Percentiles rank a stretch among this genome's conserved stretches.
Conservation (phyloP, 2,797 vertebrate species). For the Phataginus tricuspis region DNA sequence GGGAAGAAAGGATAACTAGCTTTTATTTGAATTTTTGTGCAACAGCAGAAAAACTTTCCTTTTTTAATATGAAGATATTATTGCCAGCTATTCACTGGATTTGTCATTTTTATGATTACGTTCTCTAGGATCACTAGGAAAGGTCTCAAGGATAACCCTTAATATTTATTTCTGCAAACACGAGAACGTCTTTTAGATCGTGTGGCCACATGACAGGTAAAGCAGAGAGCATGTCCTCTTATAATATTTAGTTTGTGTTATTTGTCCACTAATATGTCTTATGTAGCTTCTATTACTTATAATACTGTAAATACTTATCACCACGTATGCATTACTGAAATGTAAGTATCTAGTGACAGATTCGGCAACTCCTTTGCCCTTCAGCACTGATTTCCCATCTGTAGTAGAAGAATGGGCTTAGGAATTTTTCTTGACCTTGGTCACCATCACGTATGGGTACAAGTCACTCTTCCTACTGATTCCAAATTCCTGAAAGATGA, state of each 20-base stretch:
- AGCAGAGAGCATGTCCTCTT: not conserved
- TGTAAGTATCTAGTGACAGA: not conserved
- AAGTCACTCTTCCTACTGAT: not conserved
- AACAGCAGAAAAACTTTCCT: constrained; percentile 46
- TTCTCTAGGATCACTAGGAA: not conserved
- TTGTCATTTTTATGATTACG: not conserved
- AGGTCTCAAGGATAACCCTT: not conserved
- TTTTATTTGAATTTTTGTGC: not conserved
- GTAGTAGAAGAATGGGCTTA: not conserved
- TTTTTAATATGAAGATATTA: not conserved
- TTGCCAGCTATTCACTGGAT: not conserved
- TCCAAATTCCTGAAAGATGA: constrained; percentile 47
- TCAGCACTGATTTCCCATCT: not conserved
- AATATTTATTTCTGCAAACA: not conserved
- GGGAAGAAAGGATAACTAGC: not conserved
- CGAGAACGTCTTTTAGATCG: not conserved
- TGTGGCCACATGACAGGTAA: not conserved
- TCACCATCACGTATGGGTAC: not conserved
- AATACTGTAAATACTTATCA: not conserved
- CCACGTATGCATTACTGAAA: not conserved
- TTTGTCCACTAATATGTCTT: not conserved
- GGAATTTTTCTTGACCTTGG: constrained; percentile 37
- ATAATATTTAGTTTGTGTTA: not conserved
- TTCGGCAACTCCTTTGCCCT: not conserved
- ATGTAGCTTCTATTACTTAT: not conserved